These are phyloP conservation scores for Porites cylindrica DNA, from an alignment of 92 coral and sea anemone species.

Conservation along the genomic window DNA sequence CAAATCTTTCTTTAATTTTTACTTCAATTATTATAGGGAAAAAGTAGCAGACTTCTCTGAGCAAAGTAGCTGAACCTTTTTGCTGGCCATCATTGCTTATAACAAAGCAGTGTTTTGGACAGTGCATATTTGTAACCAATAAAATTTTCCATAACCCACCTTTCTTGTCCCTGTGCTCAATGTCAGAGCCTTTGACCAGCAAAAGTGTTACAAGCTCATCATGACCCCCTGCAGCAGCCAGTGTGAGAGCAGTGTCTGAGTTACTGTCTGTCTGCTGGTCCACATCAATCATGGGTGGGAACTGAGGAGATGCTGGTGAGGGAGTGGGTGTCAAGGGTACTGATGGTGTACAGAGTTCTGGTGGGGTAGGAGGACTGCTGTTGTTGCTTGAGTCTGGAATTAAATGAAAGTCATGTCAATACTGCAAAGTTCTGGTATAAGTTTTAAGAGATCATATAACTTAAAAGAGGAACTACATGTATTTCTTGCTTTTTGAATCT, in stretches of 20 bases:
- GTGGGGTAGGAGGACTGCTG: slow-evolving; percentile 90
- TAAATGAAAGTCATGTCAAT: background rate
- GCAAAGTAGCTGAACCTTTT: no score
- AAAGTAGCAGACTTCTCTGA: no score
- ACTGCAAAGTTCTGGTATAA: background rate
- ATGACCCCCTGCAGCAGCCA: slow-evolving; percentile 99
- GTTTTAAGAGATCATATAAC: no score
- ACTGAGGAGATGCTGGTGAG: slow-evolving; percentile 97
- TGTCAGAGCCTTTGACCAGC: slow-evolving; percentile 85
- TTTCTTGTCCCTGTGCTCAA: slow-evolving; percentile 98
- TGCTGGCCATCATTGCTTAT: no score
- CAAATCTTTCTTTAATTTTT: no score
- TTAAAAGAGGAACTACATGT: no score
- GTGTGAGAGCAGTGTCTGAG: slow-evolving; percentile 96
- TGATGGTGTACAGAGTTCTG: slow-evolving; percentile 81
- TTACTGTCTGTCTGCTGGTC: slow-evolving; percentile 99
- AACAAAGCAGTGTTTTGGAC: no score
- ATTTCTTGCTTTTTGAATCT: no score
- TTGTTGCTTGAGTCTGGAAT: slow-evolving; percentile 71
- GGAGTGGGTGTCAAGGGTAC: slow-evolving; percentile 97
- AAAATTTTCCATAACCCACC: slow-evolving; percentile 43
- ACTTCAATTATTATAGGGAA: no score
- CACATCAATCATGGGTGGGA: slow-evolving; percentile 92
- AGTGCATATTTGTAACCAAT: background rate
- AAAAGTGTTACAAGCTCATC: slow-evolving; percentile 93